Conservation (phyloP, 2,113 vertebrate species). For the Strix uralensis region DNA sequence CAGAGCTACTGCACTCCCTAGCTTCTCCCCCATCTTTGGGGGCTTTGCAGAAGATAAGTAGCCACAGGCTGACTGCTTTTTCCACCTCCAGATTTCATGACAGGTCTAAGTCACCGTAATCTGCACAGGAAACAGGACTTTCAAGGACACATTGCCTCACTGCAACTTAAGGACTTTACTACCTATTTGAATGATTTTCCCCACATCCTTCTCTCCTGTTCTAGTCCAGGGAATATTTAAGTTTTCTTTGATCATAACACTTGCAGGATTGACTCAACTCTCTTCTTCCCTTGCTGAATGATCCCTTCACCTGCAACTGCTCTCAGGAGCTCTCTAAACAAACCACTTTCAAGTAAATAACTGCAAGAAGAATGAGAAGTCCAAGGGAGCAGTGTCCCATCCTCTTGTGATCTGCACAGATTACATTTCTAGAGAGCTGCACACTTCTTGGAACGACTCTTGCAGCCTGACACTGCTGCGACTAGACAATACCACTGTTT, state of each 20-base stretch:
- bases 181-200: not conserved
- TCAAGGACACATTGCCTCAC: not conserved
- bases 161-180: not conserved
- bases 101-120: not conserved
- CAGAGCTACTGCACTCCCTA: not conserved
- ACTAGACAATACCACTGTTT: slow-evolving; percentile 51
- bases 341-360: not conserved
- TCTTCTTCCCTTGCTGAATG: not conserved
- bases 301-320: no score
- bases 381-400: not conserved
- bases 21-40: not conserved
- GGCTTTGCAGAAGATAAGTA: not conserved
- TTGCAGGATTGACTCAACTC: not conserved
- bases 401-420: not conserved
- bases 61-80: not conserved
- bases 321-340: not conserved
- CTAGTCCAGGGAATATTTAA: not conserved
- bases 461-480: slow-evolving; percentile 15
- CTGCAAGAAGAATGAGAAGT: not conserved
- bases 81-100: not conserved
- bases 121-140: not conserved
- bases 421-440: slow-evolving; percentile 9
- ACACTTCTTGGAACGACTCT: not conserved
- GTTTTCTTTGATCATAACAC: not conserved
- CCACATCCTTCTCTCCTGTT: not conserved